Evolutionary conservation across 2,888 invertebrate genomes (phyloP).

Genomic region (Rapana venosa): DNA sequence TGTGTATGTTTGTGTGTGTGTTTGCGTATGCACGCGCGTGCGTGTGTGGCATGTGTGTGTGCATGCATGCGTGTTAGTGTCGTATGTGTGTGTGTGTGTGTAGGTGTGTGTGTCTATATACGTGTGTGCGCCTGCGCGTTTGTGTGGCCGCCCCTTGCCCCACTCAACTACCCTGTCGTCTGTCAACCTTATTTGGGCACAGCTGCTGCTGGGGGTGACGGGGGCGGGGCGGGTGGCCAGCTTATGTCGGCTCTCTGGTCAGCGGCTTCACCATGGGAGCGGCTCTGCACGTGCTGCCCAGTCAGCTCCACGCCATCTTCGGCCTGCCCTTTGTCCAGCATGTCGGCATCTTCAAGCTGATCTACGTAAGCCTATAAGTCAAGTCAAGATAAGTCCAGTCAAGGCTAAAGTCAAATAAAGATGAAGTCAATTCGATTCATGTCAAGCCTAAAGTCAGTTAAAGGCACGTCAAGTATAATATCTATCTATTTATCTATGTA

Average conservation of each 20-base stretch:
- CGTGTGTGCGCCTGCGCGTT: background rate
- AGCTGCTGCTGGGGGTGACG: conserved; percentile 63
- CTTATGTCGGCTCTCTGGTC: conserved; percentile 81
- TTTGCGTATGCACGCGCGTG: background rate
- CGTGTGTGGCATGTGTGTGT: background rate
- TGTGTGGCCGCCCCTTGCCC: background rate
- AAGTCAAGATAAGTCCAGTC: no score
- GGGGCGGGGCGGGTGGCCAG: conserved; percentile 66
- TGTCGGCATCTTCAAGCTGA: conserved; percentile 81
- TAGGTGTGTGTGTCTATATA: background rate
- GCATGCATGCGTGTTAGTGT: background rate
- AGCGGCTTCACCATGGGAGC: conserved; percentile 93
- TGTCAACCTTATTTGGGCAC: no score
- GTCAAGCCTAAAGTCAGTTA: no score
- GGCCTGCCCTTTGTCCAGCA: conserved; percentile 75
- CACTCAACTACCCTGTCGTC: no score
- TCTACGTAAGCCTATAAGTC: conserved; percentile 83
- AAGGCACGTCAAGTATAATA: no score
- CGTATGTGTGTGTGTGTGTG: background rate
- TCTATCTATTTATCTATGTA: no score
- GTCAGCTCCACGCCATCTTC: conserved; percentile 82
- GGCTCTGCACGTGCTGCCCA: conserved; percentile 89
- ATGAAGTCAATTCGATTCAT: no score
- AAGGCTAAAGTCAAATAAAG: no score
- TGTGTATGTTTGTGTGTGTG: background rate